Percentiles rank a stretch among this genome's conserved stretches.
Conservation (phyloP, 2,797 vertebrate genomes). For the Protonibea diacanthus region DNA sequence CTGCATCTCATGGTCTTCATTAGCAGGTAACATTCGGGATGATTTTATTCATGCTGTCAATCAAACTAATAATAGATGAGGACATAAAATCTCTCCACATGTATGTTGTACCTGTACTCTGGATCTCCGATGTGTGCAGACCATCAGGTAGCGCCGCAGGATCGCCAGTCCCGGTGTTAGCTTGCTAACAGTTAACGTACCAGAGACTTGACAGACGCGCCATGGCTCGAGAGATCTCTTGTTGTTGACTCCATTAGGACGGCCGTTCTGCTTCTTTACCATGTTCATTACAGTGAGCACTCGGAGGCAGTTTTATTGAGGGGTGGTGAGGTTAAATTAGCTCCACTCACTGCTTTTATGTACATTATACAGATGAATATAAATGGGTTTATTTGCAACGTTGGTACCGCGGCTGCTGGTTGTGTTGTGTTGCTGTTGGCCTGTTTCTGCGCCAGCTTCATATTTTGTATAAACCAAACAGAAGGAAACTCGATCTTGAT, state of each 20-base stretch:
- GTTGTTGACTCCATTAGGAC: too few species aligned
- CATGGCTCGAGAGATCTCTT: too few species aligned
- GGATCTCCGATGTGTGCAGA: too few species aligned
- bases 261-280: too few species aligned
- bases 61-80: too few species aligned
- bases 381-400: not conserved
- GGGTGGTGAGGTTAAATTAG: not conserved
- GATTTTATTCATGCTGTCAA: too few species aligned
- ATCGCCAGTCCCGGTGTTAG: too few species aligned
- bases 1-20: not conserved
- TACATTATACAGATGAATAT: not conserved
- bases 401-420: not conserved
- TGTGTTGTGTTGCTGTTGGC: slow-evolving; percentile 18
- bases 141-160: too few species aligned
- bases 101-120: too few species aligned
- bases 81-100: too few species aligned
- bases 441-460: slow-evolving; percentile 39
- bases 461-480: slow-evolving; percentile 55
- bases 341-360: not conserved
- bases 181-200: too few species aligned
- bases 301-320: not conserved
- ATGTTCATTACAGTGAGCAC: not conserved
- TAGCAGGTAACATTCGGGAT: not conserved
- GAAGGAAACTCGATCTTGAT: slow-evolving; percentile 58
- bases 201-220: too few species aligned